Evolutionary conservation across 1,140 invertebrate species (phyloP).

Genomic region (Drosophila melanogaster): DNA sequence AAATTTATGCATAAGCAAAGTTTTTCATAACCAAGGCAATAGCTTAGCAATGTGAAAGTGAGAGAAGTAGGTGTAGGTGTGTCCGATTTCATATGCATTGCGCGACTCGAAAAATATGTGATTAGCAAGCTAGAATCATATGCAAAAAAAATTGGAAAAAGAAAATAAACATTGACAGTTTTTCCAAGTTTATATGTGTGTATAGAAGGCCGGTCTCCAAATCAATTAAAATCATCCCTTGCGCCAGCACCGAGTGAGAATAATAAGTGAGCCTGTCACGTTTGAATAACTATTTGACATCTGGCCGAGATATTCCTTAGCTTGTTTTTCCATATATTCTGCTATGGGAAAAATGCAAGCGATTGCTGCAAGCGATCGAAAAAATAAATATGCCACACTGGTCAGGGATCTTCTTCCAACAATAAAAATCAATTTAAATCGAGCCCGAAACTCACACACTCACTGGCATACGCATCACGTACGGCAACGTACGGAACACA

Average conservation of each 20-base stretch:
- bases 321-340: not conserved
- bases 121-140: conserved; percentile 10
- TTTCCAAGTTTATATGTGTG: not conserved
- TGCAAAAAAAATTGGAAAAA: not conserved
- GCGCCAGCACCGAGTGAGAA: conserved; percentile 10
- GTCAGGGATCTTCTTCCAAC: conserved; percentile 16
- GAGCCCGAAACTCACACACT: conserved; percentile 19
- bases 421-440: conserved; percentile 54
- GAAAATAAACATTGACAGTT: not conserved
- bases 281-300: conserved; percentile 39
- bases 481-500: conserved; percentile 28
- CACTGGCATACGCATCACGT: conserved; percentile 15
- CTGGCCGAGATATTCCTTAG: conserved; percentile 18
- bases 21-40: conserved; percentile 58
- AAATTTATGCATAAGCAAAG: conserved; percentile 80
- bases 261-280: conserved; percentile 34
- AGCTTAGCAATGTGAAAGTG: conserved; percentile 3
- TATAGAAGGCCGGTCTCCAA: not conserved
- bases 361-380: conserved; percentile 1
- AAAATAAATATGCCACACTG: conserved; percentile 29
- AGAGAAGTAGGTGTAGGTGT: not conserved
- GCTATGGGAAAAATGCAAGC: not conserved
- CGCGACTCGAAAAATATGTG: not conserved
- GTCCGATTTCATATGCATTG: conserved; percentile 1
- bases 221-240: conserved; percentile 4